Conservation (phyloP, 2,888 invertebrate genomes). For the Slavum lentiscoides region DNA sequence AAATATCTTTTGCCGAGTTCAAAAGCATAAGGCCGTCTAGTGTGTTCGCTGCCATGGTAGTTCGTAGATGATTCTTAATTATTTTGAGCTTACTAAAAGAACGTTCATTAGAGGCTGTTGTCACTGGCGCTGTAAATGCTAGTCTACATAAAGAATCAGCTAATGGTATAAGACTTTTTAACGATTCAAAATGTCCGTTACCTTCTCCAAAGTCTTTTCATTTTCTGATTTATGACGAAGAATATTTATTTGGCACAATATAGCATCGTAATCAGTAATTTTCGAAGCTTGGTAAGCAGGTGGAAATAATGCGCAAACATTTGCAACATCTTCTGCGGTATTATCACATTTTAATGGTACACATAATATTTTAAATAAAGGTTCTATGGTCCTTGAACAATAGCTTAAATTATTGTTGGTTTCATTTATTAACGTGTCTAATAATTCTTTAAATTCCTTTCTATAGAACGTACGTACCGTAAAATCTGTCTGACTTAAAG, state of each 20-base stretch:
- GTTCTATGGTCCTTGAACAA: slow-evolving; percentile 15
- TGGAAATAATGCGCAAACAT: slow-evolving; percentile 24
- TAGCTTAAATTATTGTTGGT: slow-evolving; percentile 16
- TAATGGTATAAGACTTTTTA: slow-evolving; percentile 13
- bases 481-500: neutral
- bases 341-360: slow-evolving; percentile 5
- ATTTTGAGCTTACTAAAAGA: too few relatives aligned
- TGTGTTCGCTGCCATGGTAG: too few relatives aligned
- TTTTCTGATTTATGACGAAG: slow-evolving; percentile 15
- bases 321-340: neutral
- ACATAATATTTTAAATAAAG: slow-evolving; percentile 24
- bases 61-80: too few relatives aligned
- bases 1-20: too few relatives aligned
- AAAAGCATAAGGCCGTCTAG: too few relatives aligned
- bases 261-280: slow-evolving; percentile 29
- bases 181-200: slow-evolving; percentile 4
- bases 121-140: too few relatives aligned
- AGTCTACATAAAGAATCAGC: too few relatives aligned
- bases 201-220: slow-evolving; percentile 7
- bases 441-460: slow-evolving; percentile 21
- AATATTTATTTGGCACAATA: slow-evolving; percentile 26
- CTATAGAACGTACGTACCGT: slow-evolving; percentile 11
- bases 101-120: too few relatives aligned
- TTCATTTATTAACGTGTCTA: slow-evolving; percentile 25
- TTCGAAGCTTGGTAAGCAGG: slow-evolving; percentile 4